Evolutionary conservation across 1,140 invertebrate species (phyloP).

Genomic region (Anoplophora glabripennis): DNA sequence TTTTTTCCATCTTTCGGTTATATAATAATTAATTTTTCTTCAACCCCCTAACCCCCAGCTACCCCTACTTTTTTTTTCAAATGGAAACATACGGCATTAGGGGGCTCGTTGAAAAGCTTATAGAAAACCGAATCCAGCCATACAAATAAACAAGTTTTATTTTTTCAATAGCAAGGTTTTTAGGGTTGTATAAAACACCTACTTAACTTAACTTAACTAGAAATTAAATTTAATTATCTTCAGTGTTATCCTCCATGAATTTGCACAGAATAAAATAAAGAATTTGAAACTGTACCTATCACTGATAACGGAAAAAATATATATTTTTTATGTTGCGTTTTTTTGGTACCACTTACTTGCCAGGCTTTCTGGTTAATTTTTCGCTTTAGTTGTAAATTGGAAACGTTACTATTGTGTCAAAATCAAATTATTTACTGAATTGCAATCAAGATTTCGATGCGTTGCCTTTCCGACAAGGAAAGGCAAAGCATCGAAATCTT

Average conservation of each 20-base stretch:
- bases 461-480: too few relatives aligned
- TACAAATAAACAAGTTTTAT: too few relatives aligned
- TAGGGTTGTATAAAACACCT: too few relatives aligned
- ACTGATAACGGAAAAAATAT: neutral
- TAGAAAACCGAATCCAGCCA: too few relatives aligned
- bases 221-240: neutral
- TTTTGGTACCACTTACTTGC: neutral
- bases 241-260: neutral
- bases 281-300: neutral
- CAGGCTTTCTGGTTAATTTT: neutral
- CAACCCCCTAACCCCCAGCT: too few relatives aligned
- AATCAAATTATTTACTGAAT: conserved; percentile 2
- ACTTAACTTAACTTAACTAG: neutral
- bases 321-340: conserved; percentile 9
- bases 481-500: conserved; percentile 10
- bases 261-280: too few relatives aligned
- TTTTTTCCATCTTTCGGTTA: too few relatives aligned
- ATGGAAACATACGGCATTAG: too few relatives aligned
- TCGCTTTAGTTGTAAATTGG: conserved; percentile 2
- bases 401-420: neutral
- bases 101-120: too few relatives aligned
- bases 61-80: too few relatives aligned
- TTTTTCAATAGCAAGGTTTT: too few relatives aligned
- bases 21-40: too few relatives aligned
- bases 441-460: conserved; percentile 1